Evolutionary conservation across 1,140 invertebrate genomes (phyloP).

Genomic region (Drosophila yakuba): DNA sequence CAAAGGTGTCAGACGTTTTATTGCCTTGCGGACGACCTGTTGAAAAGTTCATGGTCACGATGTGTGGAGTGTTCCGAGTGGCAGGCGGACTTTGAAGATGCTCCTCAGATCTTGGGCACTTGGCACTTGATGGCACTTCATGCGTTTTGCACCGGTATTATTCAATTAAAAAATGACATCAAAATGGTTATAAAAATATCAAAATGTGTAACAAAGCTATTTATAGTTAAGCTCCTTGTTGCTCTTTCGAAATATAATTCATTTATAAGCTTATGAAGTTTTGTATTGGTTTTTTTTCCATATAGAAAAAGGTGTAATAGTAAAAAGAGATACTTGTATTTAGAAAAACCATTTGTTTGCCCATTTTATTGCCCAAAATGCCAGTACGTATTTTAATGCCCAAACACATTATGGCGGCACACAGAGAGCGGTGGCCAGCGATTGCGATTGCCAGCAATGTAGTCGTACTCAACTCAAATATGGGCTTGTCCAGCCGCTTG

Average conservation of each 20-base stretch:
- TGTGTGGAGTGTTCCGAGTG: slow-evolving; percentile 1
- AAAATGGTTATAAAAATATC: neutral
- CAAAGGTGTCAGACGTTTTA: slow-evolving; percentile 81
- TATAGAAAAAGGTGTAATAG: too few relatives aligned
- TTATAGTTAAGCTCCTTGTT: neutral
- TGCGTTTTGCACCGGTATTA: slow-evolving; percentile 18
- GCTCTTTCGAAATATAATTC: too few relatives aligned
- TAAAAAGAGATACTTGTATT: neutral
- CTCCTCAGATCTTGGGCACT: slow-evolving; percentile 22
- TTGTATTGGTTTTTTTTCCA: too few relatives aligned
- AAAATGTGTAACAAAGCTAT: neutral
- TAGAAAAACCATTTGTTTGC: neutral
- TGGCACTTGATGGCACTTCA: neutral
- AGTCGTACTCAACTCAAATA: slow-evolving; percentile 12
- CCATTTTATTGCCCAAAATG: neutral
- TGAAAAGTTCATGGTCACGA: slow-evolving; percentile 77
- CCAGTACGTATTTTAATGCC: neutral
- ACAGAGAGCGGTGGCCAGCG: neutral
- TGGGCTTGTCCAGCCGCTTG: slow-evolving; percentile 43
- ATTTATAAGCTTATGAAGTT: too few relatives aligned
- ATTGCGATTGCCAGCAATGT: slow-evolving; percentile 9
- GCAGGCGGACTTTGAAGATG: slow-evolving; percentile 30
- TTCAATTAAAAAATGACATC: slow-evolving; percentile 19
- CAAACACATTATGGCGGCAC: slow-evolving; percentile 8
- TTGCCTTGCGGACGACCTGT: slow-evolving; percentile 68